Evolutionary conservation across 2,797 vertebrate genomes (phyloP).

Genomic region (Esox lucius): DNA sequence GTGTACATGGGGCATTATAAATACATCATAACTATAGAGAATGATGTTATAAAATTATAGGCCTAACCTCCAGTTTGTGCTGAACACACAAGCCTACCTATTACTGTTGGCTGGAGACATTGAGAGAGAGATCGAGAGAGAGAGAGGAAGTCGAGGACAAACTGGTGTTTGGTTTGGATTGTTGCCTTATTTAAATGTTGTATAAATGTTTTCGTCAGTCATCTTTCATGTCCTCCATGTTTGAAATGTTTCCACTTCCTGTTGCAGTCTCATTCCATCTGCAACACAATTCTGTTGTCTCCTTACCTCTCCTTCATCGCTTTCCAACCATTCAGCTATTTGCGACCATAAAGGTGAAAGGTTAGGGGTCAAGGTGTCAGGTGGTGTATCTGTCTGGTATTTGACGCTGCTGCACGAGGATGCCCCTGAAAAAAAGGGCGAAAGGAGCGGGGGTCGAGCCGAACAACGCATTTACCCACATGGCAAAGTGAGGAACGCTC

Average conservation of each 20-base stretch:
- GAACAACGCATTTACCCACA: not conserved
- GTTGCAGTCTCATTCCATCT: not conserved
- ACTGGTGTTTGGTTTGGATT: constrained; percentile 35
- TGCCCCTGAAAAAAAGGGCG: constrained; percentile 6
- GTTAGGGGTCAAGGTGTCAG: constrained; percentile 71
- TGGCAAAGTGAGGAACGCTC: not conserved
- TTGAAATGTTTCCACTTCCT: not conserved
- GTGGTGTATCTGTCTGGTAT: constrained; percentile 73
- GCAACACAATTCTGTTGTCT: not conserved
- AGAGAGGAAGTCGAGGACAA: constrained; percentile 30
- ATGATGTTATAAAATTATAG: constrained; percentile 60
- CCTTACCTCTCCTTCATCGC: not conserved
- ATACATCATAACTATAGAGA: constrained; percentile 73
- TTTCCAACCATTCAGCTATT: constrained; percentile 56
- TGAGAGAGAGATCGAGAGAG: not conserved
- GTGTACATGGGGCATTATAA: constrained; percentile 64
- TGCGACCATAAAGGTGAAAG: constrained; percentile 66
- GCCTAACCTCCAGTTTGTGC: constrained; percentile 42
- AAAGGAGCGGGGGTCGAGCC: constrained; percentile 12
- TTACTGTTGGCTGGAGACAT: constrained; percentile 41
- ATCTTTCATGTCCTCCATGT: not conserved
- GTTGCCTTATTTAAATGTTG: not conserved
- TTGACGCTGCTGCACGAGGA: constrained; percentile 62
- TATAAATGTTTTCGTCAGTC: not conserved
- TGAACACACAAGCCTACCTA: constrained; percentile 39